Evolutionary conservation across 2,797 vertebrate species (phyloP), one percentile per base, ranked within the genome.

Genomic region (Sebastes paucispinis): DNA sequence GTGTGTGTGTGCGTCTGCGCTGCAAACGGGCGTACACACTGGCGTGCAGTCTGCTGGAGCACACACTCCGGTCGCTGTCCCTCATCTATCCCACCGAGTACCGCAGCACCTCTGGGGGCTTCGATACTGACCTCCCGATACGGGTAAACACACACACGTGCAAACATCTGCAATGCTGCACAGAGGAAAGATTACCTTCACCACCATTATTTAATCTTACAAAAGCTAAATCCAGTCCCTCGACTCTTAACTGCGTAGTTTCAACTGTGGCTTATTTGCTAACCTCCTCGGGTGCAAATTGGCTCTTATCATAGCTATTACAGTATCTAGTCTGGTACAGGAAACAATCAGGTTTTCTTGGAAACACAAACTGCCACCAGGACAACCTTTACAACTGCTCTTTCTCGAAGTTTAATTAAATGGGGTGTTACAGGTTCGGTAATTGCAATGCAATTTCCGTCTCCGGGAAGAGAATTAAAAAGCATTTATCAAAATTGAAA

Each of bases 41-140:
- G 84, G 97, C 98, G 93, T 98, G 98, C 94, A 96, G 96, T 93
- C 96, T 99, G 87, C 93, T 99, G 88, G 97, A 99, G 88, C 97
- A 99, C 91, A 96, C 98, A 75, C 96, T 99, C 83, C 97, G 97
- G 72, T 99, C 98, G 71, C 96, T 97, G 80, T 98, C 97, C 32
- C 97, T 99, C 87, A 98, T 97, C 90, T 99, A 99, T 92, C 98
- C 98, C 90, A 98, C 96, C 27, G 98, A 99, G 89, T 98, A 99
- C 96, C 97, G 97, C 97, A 99, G 98, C 93, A 96, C 98, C 82
- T 95, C 98, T n/a, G 97, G 98, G 63, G 97, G 97, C 89, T 98
- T 98, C 83, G 91, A 96, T 82, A 95, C 93, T 80, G 95, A 99
- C 94, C 96, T 99, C 83, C 97, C 98, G 79, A 97, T 99, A 88